Conservation (phyloP, 2,113 vertebrate species). For the Rafetus swinhoei region DNA sequence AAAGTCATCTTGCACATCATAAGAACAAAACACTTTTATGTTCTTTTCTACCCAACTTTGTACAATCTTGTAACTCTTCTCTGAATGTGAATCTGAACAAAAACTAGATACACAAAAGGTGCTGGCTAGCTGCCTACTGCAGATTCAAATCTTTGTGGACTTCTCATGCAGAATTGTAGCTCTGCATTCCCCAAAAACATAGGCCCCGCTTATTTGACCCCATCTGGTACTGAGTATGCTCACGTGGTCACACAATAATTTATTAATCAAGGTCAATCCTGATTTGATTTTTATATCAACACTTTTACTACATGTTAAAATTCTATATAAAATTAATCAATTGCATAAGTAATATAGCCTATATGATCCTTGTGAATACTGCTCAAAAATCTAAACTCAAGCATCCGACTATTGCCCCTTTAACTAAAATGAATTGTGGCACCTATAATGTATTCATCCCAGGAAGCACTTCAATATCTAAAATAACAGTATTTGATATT, state of each 20-base stretch:
- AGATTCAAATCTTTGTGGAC: background rate
- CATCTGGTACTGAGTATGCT: background rate
- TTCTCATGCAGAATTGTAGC: background rate
- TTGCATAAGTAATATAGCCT: background rate
- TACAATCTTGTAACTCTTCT: background rate
- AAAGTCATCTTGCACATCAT: background rate
- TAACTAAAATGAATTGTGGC: background rate
- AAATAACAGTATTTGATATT: background rate
- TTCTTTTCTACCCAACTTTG: background rate
- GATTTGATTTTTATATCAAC: background rate
- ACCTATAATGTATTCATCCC: background rate
- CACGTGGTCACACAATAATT: background rate
- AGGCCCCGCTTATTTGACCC: background rate
- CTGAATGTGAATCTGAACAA: background rate
- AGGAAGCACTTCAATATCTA: background rate
- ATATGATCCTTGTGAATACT: background rate
- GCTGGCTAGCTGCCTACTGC: background rate
- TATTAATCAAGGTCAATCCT: background rate
- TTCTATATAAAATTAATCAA: background rate
- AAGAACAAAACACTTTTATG: conserved; percentile 5
- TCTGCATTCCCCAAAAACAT: conserved; percentile 7
- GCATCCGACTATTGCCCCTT: background rate
- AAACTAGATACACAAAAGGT: background rate
- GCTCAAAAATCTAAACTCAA: background rate
- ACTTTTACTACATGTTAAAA: background rate